These are phyloP conservation scores for Saccostrea glomerata DNA, from an alignment of 1,140 invertebrate species.

Conservation along the genomic window DNA sequence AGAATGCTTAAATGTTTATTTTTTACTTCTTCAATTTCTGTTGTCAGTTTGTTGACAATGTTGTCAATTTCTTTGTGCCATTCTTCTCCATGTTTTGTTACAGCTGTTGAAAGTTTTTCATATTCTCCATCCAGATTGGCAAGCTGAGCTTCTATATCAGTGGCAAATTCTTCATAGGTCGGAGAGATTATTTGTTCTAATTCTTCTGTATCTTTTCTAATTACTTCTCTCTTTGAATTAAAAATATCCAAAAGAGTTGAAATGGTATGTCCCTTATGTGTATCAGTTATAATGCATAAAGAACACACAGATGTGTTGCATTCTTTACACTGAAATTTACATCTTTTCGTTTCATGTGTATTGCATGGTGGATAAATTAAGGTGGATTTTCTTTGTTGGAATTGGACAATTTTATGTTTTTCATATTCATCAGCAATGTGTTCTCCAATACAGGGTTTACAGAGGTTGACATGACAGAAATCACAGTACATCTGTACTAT, in stretches of 20 bases:
- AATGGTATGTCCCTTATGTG: not conserved
- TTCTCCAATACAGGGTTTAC: not conserved
- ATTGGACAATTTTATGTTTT: not conserved
- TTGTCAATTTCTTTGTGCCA: constrained; percentile 30
- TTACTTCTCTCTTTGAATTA: not conserved
- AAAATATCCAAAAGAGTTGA: not conserved
- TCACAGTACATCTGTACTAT: constrained; percentile 4
- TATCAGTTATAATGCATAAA: not conserved
- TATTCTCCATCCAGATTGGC: not conserved
- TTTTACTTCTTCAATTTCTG: not conserved
- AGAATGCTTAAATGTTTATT: not conserved
- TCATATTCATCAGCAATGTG: constrained; percentile 2
- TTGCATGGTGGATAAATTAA: not conserved
- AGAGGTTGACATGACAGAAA: not conserved
- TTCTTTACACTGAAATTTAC: not conserved
- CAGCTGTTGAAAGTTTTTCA: not conserved
- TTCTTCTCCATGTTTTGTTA: not conserved
- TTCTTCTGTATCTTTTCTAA: not conserved
- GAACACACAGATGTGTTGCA: not conserved
- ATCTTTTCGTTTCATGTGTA: not conserved
- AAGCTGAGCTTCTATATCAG: not conserved
- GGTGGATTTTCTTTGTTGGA: not conserved
- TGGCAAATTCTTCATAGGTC: not conserved
- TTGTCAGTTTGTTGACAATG: not conserved
- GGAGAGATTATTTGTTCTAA: not conserved